Conservation (phyloP, 1,140 invertebrate species). For the Dendrolimus punctatus region DNA sequence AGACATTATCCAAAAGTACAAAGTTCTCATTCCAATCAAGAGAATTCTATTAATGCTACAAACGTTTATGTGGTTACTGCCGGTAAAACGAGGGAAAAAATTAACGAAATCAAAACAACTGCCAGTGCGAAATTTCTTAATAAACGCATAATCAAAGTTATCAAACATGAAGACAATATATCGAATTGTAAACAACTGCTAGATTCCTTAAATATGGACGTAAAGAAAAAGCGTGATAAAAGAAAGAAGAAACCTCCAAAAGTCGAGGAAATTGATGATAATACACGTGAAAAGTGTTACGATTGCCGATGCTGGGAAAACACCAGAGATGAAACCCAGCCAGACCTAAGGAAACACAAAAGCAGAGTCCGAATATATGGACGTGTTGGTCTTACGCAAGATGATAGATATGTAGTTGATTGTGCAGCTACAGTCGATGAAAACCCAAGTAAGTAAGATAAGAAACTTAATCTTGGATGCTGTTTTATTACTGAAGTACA, state of each 20-base stretch:
- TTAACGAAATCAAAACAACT: conserved; percentile 34
- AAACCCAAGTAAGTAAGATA: conserved; percentile 31
- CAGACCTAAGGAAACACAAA: conserved; percentile 22
- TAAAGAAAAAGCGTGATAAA: conserved; percentile 21
- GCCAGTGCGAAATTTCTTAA: conserved; percentile 27
- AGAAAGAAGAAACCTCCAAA: conserved; percentile 15
- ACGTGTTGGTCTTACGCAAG: conserved; percentile 33
- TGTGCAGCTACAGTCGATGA: conserved; percentile 45
- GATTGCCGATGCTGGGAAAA: conserved; percentile 11
- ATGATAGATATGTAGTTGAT: conserved; percentile 43
- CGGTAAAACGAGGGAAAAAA: conserved; percentile 26
- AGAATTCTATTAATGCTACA: conserved; percentile 27
- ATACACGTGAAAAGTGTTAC: conserved; percentile 4
- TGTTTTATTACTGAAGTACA: neutral
- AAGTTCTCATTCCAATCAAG: conserved; percentile 31
- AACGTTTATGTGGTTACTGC: conserved; percentile 24
- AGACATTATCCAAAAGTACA: conserved; percentile 21
- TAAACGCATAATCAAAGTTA: conserved; percentile 11
- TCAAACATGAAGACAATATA: conserved; percentile 26
- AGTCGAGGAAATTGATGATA: neutral
- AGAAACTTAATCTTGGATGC: neutral
- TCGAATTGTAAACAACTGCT: conserved; percentile 29
- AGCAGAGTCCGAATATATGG: conserved; percentile 42
- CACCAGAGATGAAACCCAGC: conserved; percentile 3
- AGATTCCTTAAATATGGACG: conserved; percentile 42